Evolutionary conservation across 2,113 vertebrate genomes (phyloP), one percentile per base, ranked within the genome.

Genomic region (Catharus minimus): DNA sequence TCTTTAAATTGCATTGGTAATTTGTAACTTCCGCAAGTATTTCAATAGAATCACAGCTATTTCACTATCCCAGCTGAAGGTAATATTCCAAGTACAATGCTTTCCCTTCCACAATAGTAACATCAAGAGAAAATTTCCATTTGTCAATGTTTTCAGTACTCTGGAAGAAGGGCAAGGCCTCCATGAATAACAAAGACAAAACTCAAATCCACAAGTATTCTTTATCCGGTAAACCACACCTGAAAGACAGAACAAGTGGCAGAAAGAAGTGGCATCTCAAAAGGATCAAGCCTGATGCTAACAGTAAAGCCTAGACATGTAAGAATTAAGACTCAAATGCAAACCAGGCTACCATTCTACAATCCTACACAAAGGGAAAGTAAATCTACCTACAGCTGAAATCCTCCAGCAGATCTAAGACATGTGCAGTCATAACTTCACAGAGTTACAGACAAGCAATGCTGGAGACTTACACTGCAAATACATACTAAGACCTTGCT

Each of bases 1-100:
- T 96, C 92, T 96, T 96, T 93, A 89, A 74, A 96, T 89, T 96
- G 95, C 95, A 92, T 93, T 95, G 95, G 95, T 95, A 95, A 94
- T 94, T 75, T 89, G 24, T 72, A 90, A 78, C 49, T 62, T 68
- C 52, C 57, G 43, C 6, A 55, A 26, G 9, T 32, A 69, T 80
- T 86, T 71, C 57, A n/a, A 27, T 16, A 50, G 44, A 86, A 86
- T 32, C 32, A 66, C 4, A 79, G 41, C 13, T 18, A 46, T 56
- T 79, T 64, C 53, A 75, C 57, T 75, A 68, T 9, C 7, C 24
- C 30, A 88, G 1, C 6, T 39, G 38, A 91, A 77, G 27, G 15
- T 15, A 80, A 53, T 18, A 68, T 15, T 58, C 28, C 39, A 79
- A 39, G 17, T 30, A 69, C 16, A 24, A 47, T 18, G 32, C 38